Base-by-base conservation (phyloP, 2,113 vertebrate genomes). In the Dicentrarchus labrax region DNA sequence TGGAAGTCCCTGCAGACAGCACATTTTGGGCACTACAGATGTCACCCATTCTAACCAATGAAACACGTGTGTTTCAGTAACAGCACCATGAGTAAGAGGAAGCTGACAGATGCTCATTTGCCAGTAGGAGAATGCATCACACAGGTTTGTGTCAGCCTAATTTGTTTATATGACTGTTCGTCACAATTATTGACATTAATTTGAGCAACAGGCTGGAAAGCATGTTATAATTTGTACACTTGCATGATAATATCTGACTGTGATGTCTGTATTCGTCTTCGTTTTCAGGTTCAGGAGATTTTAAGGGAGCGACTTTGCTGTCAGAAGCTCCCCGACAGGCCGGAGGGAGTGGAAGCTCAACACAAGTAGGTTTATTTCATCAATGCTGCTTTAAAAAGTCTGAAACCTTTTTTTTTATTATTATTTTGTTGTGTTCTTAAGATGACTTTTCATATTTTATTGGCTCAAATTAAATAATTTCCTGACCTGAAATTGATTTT, bases 251-350 rank as follows among this genome's bases (percentile, higher is more conserved):
- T 9, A 8, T 39, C 4, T 21, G 4, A 10, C 30, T 51, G 10
- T 48, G 1, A 41, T 53, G 43, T 43, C 2, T 74, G 41, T 13
- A 12, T 22, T 19, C 0, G 1, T 12, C 2, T 73, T 67, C 1
- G 13, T 77, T 21, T 76, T 6, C 39, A 99, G 98, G 94, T 95
- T 64, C 98, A 99, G 24, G 94, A 78, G 83, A 68, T 95, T 54
- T 88, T 99, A n/a, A 95, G 98, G 80, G 95, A 96, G 91, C 94
- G 97, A 15, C 94, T 98, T 79, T 99, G 97, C 83, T 93, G 92
- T 48, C 91, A 88, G 68, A 80, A 15, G 84, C 88, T 94, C 41
- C 90, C 95, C 22, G 92, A 91, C 47, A 95, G 89, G 21, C 94
- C 94, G 0, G 95, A 96, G 88, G 97, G 96, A 79, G 8, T 97